Percentiles rank a stretch among this genome's conserved stretches.
These are phyloP conservation scores for Lamellibrachia columna DNA, from an alignment of 2,888 invertebrate genomes.

Conservation along the genomic window DNA sequence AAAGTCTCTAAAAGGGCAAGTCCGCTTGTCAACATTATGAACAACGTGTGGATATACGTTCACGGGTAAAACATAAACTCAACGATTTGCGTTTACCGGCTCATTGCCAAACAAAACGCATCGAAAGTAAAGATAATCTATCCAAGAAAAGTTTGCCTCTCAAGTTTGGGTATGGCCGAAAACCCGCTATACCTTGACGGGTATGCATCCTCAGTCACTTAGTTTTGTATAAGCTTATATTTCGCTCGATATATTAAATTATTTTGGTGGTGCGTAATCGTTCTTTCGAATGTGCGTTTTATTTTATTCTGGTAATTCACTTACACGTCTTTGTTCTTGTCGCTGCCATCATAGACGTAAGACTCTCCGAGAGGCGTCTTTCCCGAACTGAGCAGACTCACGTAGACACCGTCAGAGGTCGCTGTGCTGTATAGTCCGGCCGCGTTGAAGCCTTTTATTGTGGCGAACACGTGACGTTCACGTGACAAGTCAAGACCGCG, in stretches of 20 bases:
- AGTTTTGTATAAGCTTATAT: no score
- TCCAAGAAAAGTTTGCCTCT: no score
- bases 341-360: constrained; percentile 23
- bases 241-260: background rate
- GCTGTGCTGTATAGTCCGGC: constrained; percentile 44
- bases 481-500: constrained; percentile 21
- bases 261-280: background rate
- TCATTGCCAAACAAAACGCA: no score
- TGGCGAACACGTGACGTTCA: constrained; percentile 40
- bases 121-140: no score
- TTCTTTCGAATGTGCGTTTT: background rate
- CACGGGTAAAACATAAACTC: no score
- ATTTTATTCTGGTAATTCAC: background rate
- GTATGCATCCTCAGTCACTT: no score
- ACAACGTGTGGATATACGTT: no score
- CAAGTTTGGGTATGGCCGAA: no score
- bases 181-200: no score
- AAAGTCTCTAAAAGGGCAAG: background rate
- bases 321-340: background rate
- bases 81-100: no score
- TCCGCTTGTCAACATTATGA: no score
- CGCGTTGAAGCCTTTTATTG: constrained; percentile 44
- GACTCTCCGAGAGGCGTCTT: constrained; percentile 7
- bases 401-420: constrained; percentile 43
- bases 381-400: constrained; percentile 40